Evolutionary conservation across 1,140 invertebrate species (phyloP), one percentile per base, ranked within the genome.

Genomic region (Drosophila leontia): DNA sequence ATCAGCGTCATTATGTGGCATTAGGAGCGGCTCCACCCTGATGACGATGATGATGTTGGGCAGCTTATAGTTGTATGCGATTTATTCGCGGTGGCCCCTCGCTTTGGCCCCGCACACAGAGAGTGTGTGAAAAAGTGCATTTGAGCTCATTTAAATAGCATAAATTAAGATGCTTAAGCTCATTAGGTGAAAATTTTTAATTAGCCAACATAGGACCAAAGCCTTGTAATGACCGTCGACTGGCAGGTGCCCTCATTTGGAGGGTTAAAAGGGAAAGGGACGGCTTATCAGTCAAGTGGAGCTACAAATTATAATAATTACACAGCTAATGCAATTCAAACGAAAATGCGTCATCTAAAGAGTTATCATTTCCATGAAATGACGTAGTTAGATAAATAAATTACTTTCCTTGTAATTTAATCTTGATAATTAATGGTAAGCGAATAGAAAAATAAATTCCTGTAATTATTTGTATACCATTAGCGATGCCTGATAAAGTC

Each of bases 1-100:
- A 90, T 90, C 85, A 85, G 85, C 81, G 76, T 90, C 85, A 90
- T 90, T 90, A 85, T 90, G 85, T 90, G 85, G 85, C 78, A 90
- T 90, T 90, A 90, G 70, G 68, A 76, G 62, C 69, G 56, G 44
- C 32, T 41, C 35, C 79, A 26, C 50, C n/a, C 23, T 35, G 34
- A 69, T 69, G 65, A 69, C 78, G 78, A 75, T 82, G 74, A 64
- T 64, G 62, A 35, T 64, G 62, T 34, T 61, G 62, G 34, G 19
- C 72, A 80, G 85, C 84, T 71, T 80, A 88, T 88, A 87, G 84
- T 87, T 88, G 84, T 68, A 78, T 80, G 72, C 80, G 67, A 87
- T 87, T 87, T 83, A 87, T 87, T 75, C 75, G 72, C 42, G 72
- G 84, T 69, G 45, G 39, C 42, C 62, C 44, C 26, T 7, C 41